Evolutionary conservation across 2,888 invertebrate genomes (phyloP).

Genomic region (Hypselothyrea guttata): DNA sequence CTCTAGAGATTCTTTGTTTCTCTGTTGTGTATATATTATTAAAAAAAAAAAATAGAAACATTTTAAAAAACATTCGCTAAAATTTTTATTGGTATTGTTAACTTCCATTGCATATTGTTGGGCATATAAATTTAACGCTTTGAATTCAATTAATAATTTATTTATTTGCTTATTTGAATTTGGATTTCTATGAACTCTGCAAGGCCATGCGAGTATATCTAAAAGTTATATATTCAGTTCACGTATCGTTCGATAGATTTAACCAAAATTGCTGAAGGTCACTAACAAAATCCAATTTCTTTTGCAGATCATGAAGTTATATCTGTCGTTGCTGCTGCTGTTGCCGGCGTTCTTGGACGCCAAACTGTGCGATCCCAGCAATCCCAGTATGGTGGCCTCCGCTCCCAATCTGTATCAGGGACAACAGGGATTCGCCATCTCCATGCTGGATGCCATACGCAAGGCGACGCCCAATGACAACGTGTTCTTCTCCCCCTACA

Average conservation of each 20-base stretch:
- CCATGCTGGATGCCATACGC: constrained; percentile 87
- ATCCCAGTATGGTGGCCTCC: not conserved
- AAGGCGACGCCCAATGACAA: constrained; percentile 87
- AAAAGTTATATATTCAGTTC: not conserved
- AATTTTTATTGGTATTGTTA: too few relatives aligned
- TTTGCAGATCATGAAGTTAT: constrained; percentile 47
- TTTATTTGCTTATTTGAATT: too few relatives aligned
- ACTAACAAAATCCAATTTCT: constrained; percentile 12
- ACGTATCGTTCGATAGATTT: not conserved
- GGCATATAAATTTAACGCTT: too few relatives aligned
- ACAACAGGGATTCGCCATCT: constrained; percentile 87
- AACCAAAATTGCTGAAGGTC: constrained; percentile 14
- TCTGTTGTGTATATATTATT: too few relatives aligned
- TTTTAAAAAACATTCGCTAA: too few relatives aligned
- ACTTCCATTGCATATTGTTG: too few relatives aligned
- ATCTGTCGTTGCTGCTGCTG: constrained; percentile 38
- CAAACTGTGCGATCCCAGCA: constrained; percentile 35
- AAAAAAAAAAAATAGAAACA: too few relatives aligned
- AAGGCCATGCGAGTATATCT: too few relatives aligned
- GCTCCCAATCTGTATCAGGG: constrained; percentile 83
- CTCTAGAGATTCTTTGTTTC: too few relatives aligned
- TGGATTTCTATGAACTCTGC: too few relatives aligned
- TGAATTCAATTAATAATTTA: too few relatives aligned
- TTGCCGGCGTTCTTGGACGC: constrained; percentile 52
- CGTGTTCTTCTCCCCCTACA: constrained; percentile 94